Evolutionary conservation across 2,113 vertebrate species (phyloP), one percentile per base, ranked within the genome.

Genomic region (Lycocorax pyrrhopterus): DNA sequence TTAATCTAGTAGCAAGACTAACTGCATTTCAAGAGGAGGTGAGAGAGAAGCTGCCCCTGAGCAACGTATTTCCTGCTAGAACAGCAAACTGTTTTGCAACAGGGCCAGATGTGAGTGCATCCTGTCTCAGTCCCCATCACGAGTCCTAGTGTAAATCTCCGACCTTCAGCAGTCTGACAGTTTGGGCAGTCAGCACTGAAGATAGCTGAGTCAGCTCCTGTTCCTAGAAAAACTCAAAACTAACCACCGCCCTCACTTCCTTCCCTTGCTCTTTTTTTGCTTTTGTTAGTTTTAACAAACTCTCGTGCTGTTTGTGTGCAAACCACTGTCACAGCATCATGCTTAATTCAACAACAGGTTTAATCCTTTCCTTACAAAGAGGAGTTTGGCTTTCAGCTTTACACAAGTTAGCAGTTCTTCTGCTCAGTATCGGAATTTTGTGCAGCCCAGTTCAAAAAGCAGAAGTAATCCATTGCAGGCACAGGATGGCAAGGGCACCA

Each of bases 121-220:
- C 92, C 46, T 69, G 62, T 44, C 66, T 68, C 35, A 9, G 35
- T 88, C 35, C 37, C 44, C 14, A 12, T 81, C 56, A 87, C 0
- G 1, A 90, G 68, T 78, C 37, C 35, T 25, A 1, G 8, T 49
- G 80, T 88, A 93, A 95, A 84, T 90, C 35, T 89, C 33, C 29
- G 67, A 39, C 56, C 46, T 87, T 88, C 39, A 93, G 80, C 67
- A 67, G 5, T 49, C 51, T 74, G 49, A 56, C 14, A 7, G 6
- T 86, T 53, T 58, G 80, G 73, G n/a, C 60, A 92, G 73, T 96
- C 92, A 95, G 92, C 94, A 89, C 33, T 89, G 32, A 23, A 53
- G 81, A 67, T 33, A 67, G 94, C 94, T 89, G 94, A 96, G 84
- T 96, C 91, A 89, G 95, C 90, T 93, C 76, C 84, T 39, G 44